Percentiles rank a stretch among this genome's conserved stretches.
Evolutionary conservation across 2,888 invertebrate genomes (phyloP).

Genomic region (Latrodectus elegans): DNA sequence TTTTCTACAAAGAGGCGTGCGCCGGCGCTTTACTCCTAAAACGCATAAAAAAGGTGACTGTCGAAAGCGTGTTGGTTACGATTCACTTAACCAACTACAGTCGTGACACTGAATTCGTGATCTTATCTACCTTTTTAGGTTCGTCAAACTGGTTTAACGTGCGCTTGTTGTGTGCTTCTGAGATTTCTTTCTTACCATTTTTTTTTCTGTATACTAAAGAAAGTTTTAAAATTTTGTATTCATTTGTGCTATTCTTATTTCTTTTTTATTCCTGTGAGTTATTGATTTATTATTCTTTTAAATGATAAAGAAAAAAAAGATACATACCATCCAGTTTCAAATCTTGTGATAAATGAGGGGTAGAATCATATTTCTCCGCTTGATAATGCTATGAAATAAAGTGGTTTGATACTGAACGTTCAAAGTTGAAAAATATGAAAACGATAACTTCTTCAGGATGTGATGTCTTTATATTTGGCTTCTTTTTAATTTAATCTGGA

Average conservation of each 20-base stretch:
- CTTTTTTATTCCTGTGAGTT: neutral
- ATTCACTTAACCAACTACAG: constrained; percentile 55
- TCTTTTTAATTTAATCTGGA: too few species aligned
- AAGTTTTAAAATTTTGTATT: constrained; percentile 11
- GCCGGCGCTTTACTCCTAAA: constrained; percentile 50
- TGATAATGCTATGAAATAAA: too few species aligned
- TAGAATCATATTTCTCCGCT: too few species aligned
- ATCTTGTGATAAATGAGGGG: too few species aligned
- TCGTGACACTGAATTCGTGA: constrained; percentile 65
- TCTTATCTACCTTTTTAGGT: constrained; percentile 47
- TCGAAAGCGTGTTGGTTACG: constrained; percentile 47
- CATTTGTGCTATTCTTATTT: neutral
- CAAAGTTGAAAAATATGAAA: too few species aligned
- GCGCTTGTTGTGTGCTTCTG: constrained; percentile 18
- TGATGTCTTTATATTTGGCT: too few species aligned
- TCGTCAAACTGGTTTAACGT: constrained; percentile 41
- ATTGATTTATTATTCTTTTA: too few species aligned
- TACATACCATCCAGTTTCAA: too few species aligned
- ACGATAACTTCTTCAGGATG: too few species aligned
- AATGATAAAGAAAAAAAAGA: too few species aligned
- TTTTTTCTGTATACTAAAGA: constrained; percentile 20
- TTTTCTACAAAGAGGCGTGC: constrained; percentile 49
- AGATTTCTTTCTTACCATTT: neutral
- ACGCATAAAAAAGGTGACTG: constrained; percentile 53
- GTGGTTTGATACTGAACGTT: too few species aligned